phyloP scores from a whole-genome alignment of 1,140 invertebrate species.

The Oryzaephilus surinamensis region DNA sequence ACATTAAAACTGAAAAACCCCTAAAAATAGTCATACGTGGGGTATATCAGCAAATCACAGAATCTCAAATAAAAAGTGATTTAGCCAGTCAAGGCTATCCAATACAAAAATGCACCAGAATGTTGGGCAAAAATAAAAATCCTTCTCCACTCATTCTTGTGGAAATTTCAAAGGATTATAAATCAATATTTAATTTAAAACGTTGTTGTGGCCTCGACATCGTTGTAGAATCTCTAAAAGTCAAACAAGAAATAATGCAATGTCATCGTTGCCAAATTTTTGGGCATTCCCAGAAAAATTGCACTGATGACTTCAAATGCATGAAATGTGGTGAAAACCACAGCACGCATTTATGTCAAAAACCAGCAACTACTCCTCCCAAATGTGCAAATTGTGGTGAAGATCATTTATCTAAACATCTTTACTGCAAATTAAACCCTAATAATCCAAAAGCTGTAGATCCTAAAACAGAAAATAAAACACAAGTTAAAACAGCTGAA shows the following conservation, averaged over 20 bases:
- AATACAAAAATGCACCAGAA: neutral
- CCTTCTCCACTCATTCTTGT: neutral
- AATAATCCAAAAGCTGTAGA: neutral
- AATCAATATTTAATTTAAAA: neutral
- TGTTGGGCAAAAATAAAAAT: neutral
- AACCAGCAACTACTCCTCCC: slow-evolving; percentile 18
- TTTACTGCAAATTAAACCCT: slow-evolving; percentile 18
- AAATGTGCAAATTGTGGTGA: slow-evolving; percentile 34
- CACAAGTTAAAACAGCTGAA: too few relatives aligned
- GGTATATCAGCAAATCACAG: neutral
- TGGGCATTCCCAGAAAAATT: slow-evolving; percentile 6
- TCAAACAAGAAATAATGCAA: slow-evolving; percentile 1
- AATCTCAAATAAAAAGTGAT: neutral
- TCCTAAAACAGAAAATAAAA: too few relatives aligned
- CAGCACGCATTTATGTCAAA: slow-evolving; percentile 22
- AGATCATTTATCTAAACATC: slow-evolving; percentile 31
- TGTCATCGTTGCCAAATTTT: slow-evolving; percentile 7
- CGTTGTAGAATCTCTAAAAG: neutral
- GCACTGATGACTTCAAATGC: slow-evolving; percentile 1
- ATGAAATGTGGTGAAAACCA: slow-evolving; percentile 7
- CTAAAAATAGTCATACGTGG: too few relatives aligned
- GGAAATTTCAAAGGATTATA: too few relatives aligned
- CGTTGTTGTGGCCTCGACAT: neutral
- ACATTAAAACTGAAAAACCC: neutral
- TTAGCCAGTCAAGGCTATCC: neutral